Evolutionary conservation across 2,888 invertebrate genomes (phyloP), one percentile per base, ranked within the genome.

Genomic region (Phyto melanocephala): DNA sequence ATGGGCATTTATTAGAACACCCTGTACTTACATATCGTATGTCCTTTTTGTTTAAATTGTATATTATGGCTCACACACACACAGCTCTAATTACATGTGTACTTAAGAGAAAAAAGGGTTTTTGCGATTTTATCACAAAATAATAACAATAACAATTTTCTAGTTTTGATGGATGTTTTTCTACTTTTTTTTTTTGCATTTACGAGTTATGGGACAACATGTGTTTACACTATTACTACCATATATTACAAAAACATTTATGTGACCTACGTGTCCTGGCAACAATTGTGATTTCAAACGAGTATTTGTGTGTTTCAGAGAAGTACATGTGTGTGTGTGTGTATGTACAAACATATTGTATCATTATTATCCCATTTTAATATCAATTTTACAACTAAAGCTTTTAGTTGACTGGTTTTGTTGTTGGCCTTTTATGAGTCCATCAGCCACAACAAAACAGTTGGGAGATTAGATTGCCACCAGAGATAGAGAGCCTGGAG

Each of bases 311-410:
- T 50, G 24, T 15, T 28, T 6, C n/a, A n/a, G n/a, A 28, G 3
- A 28, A 28, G 4, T 50, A 20, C 17, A 22, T 24, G 22, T 5
- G 13, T 15, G 17, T 5, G 6, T 22, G 2, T 50, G 11, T 47
- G 0, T 35, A 35, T 35, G 3, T 20, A n/a, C 1, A 1, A n/a
- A 40, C 15, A 62, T 40, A 1, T 67, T 58, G 17, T 56, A 28
- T 20, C 56, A 56, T 65, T 67, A 75, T 65, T 58, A 37, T 20
- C 13, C 24, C 75, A 45, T 75, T 75, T 75, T 75, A 65, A 40
- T 65, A 45, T n/a, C 8, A 45, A 54, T 52, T 65, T 65, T 45
- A 24, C 65, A 65, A 56, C 45, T 17, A 65, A 75, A 65, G 45
- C 75, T 65, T 75, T 75, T 65, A 75, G 65, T 45, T 24, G 4